phyloP scores from a whole-genome alignment of 1,140 invertebrate genomes.

The Gryllus bimaculatus region DNA sequence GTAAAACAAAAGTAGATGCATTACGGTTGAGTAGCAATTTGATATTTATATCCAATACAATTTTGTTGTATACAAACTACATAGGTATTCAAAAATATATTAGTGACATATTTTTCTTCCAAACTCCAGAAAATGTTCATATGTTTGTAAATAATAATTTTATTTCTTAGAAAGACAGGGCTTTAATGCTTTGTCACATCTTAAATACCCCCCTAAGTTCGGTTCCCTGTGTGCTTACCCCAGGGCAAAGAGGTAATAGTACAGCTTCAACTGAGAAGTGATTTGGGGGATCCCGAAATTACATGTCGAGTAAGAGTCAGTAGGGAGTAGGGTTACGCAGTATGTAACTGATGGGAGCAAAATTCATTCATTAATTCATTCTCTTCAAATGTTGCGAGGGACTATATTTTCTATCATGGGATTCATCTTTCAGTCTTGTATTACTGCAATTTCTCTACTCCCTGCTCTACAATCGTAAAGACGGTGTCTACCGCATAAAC shows the following conservation, averaged over 20 bases:
- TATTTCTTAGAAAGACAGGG: neutral
- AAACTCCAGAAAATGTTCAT: neutral
- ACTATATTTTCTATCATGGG: neutral
- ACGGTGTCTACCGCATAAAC: neutral
- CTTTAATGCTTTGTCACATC: neutral
- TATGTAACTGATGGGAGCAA: neutral
- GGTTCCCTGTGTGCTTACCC: neutral
- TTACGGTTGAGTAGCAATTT: no score
- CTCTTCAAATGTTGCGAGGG: neutral
- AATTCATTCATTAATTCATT: neutral
- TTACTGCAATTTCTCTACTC: neutral
- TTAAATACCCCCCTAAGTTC: neutral
- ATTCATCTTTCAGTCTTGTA: neutral
- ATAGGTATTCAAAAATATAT: neutral
- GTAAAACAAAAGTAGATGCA: neutral
- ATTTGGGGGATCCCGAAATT: neutral
- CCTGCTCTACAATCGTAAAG: neutral
- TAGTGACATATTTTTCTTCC: neutral
- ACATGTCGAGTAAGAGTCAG: neutral
- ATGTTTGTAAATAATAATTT: neutral
- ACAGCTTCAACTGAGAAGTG: neutral
- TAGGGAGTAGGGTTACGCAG: neutral
- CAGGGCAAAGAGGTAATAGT: neutral
- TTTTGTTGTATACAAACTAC: neutral
- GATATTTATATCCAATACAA: neutral